phyloP scores from a whole-genome alignment of 2,888 invertebrate genomes.

The Galerucella nymphaeae region DNA sequence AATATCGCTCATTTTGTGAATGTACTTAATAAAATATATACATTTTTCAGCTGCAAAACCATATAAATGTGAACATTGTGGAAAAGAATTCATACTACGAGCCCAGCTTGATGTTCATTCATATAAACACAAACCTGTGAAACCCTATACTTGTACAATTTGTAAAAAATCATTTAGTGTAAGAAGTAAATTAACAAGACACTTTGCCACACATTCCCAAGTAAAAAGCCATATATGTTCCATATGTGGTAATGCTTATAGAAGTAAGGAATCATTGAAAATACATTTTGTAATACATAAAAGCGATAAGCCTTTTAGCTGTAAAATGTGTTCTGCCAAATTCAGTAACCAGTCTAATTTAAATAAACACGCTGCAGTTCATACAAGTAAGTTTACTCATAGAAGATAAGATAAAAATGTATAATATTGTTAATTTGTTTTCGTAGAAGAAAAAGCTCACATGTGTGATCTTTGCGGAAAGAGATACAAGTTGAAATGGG shows the following conservation, averaged over 20 bases:
- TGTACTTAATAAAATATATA: constrained; percentile 2
- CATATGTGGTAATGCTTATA: constrained; percentile 73
- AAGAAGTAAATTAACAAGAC: constrained; percentile 76
- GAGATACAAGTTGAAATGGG: constrained; percentile 70
- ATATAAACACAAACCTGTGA: constrained; percentile 73
- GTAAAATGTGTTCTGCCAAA: constrained; percentile 69
- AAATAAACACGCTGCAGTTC: constrained; percentile 74
- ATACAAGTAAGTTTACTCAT: constrained; percentile 64
- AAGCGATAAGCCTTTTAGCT: constrained; percentile 72
- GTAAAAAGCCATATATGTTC: constrained; percentile 68
- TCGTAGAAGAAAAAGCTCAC: constrained; percentile 68
- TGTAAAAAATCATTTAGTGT: constrained; percentile 79
- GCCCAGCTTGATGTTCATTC: constrained; percentile 81
- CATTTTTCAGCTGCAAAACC: constrained; percentile 64
- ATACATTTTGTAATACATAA: constrained; percentile 74
- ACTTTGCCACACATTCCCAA: constrained; percentile 73
- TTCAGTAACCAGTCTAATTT: constrained; percentile 76
- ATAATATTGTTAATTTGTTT: neutral
- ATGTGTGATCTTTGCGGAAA: constrained; percentile 73
- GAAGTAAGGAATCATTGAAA: constrained; percentile 69
- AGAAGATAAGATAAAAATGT: neutral
- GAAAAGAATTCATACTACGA: constrained; percentile 74
- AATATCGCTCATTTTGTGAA: constrained; percentile 22
- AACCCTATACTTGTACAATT: constrained; percentile 71
- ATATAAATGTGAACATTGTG: constrained; percentile 67